Evolutionary conservation across 37 sponge, comb jelly and placozoan species (phyloP).

Genomic region (Lycopodina hypogea): DNA sequence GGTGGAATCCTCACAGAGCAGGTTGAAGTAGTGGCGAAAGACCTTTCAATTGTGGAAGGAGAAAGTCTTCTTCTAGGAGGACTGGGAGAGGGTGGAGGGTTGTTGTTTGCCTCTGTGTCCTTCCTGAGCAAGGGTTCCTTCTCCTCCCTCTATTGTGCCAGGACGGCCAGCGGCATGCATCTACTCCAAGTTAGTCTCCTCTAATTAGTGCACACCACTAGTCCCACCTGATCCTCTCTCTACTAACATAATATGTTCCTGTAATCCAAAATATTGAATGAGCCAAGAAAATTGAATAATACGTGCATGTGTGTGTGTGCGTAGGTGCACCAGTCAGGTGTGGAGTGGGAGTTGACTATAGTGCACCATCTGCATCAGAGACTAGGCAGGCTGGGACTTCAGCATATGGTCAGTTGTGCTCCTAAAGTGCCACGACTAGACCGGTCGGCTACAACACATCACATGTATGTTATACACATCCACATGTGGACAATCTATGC

Average conservation of each 20-base stretch:
- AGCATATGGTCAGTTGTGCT: not conserved
- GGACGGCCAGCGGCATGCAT: conserved; percentile 1
- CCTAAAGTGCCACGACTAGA: not conserved
- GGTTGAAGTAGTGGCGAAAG: not conserved
- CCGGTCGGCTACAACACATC: not conserved
- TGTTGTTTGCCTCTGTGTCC: not conserved
- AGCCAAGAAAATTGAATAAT: not conserved
- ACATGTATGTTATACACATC: not conserved
- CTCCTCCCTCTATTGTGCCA: conserved; percentile 17
- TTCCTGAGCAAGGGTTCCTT: conserved; percentile 35
- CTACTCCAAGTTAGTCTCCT: conserved; percentile 2
- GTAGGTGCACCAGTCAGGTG: conserved; percentile 32
- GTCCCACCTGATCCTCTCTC: not conserved
- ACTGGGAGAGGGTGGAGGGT: too few species aligned
- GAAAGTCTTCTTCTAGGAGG: not conserved
- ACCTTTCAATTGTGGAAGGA: not conserved
- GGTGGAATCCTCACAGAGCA: not conserved
- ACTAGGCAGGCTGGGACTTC: conserved; percentile 6
- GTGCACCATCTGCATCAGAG: conserved; percentile 33
- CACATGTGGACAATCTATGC: too few species aligned
- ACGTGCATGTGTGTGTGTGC: not conserved
- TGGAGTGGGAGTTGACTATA: conserved; percentile 46
- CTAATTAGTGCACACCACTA: not conserved
- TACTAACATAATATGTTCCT: too few species aligned
- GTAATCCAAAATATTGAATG: too few species aligned